Base-by-base conservation (phyloP, 2,113 vertebrate genomes). In the Phylloscopus trochilus region DNA sequence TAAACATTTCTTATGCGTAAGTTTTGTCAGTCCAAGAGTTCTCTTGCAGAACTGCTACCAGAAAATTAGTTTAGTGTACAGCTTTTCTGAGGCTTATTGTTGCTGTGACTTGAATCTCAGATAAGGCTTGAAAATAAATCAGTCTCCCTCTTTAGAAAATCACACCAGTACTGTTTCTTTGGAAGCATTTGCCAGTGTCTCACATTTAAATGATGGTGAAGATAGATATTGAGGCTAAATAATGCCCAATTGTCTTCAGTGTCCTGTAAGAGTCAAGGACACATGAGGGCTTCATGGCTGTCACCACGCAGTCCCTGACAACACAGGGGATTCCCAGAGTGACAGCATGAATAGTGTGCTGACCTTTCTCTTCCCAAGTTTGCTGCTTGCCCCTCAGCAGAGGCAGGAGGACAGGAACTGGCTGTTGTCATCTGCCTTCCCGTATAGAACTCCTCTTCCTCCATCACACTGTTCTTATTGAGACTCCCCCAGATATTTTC, bases 31-130 rank as follows among this genome's bases (percentile, higher is more conserved):
- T 80, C 83, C 80, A 82, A 95, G 33, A 27, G 37, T 92, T 77
- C 90, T 89, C 73, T 72, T 93, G 56, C 69, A 30, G 83, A 95
- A 67, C 58, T 85, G 47, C 41, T 44, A 92, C 68, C 70, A 96
- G 78, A 84, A 95, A 94, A 96, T 78, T 67, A 62, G 55, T 85
- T 89, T 91, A 90, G 60, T 90, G 81, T 94, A 83, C 37, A 35
- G 35, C 66, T 94, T 96, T 96, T 94, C 83, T 93, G 79, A 92
- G 77, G 59, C 88, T 97, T 96, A 69, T 92, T 94, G 94, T 87
- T 92, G 41, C 62, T 90, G 53, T 91, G 93, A 79, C 72, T 95
- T 1, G 70, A 96, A 93, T 95, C 77, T 86, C 80, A 76, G 81
- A 94, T 80, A 68, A 94, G 70, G 47, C 51, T 64, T 79, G 89